phyloP scores from a whole-genome alignment of 2,113 vertebrate species.

The Chloropsis hardwickii region DNA sequence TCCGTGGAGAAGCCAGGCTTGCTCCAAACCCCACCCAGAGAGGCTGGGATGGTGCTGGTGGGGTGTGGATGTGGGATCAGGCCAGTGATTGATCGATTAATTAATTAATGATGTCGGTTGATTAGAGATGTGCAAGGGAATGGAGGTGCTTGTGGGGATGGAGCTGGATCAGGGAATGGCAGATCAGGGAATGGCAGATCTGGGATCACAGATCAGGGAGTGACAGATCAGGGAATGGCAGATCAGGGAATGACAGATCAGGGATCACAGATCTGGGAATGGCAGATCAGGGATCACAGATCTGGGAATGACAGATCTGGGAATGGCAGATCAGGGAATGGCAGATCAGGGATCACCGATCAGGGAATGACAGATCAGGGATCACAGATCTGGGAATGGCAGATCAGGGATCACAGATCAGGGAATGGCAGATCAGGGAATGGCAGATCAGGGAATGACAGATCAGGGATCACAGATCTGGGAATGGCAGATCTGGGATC shows the following conservation, averaged over 20 bases:
- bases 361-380: too few relatives aligned
- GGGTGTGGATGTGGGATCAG: not conserved
- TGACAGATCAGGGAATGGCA: too few relatives aligned
- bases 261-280: not conserved
- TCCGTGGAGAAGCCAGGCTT: rapidly evolving
- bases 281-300: too few relatives aligned
- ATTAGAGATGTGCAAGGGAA: not conserved
- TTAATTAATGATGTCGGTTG: not conserved
- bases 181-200: too few relatives aligned
- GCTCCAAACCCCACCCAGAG: not conserved
- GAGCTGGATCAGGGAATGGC: not conserved
- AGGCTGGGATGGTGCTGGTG: rapidly evolving
- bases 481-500: not conserved
- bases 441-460: too few relatives aligned
- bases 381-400: too few relatives aligned
- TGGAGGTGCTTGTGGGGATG: rapidly evolving
- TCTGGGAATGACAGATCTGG: too few relatives aligned
- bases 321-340: too few relatives aligned
- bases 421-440: too few relatives aligned
- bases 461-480: too few relatives aligned
- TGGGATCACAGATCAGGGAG: not conserved
- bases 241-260: not conserved
- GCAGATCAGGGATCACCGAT: too few relatives aligned
- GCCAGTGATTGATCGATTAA: not conserved
- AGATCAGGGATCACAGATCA: too few relatives aligned